Conservation (phyloP, 1,140 invertebrate genomes). For the Ceratitis capitata region DNA sequence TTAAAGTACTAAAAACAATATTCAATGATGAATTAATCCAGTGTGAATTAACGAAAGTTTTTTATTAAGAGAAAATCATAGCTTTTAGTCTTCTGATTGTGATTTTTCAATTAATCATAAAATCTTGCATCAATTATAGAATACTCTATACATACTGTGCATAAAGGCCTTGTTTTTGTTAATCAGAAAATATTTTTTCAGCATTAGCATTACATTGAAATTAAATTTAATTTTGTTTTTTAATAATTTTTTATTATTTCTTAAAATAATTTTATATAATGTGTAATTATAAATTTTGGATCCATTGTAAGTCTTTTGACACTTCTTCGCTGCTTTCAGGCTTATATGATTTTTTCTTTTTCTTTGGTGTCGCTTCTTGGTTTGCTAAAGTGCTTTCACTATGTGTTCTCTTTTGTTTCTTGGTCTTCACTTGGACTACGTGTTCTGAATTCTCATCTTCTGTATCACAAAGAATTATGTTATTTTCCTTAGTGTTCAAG, state of each 20-base stretch:
- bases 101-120: no score
- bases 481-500: background rate
- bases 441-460: constrained; percentile 29
- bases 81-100: no score
- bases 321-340: constrained; percentile 26
- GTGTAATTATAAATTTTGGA: constrained; percentile 39
- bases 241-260: no score
- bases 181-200: background rate
- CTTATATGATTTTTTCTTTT: constrained; percentile 25
- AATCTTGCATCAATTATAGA: no score
- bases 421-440: constrained; percentile 1
- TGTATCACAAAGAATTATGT: background rate
- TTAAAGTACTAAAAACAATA: no score
- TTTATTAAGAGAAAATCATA: no score
- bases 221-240: background rate
- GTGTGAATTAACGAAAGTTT: no score
- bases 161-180: background rate
- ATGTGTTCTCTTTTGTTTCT: constrained; percentile 40
- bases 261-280: no score
- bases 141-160: background rate
- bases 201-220: no score
- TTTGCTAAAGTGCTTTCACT: background rate
- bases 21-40: no score
- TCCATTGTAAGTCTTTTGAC: constrained; percentile 42
- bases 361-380: constrained; percentile 17